These are phyloP conservation scores for Chesias legatella DNA, from an alignment of 2,888 invertebrate species.

Conservation along the genomic window DNA sequence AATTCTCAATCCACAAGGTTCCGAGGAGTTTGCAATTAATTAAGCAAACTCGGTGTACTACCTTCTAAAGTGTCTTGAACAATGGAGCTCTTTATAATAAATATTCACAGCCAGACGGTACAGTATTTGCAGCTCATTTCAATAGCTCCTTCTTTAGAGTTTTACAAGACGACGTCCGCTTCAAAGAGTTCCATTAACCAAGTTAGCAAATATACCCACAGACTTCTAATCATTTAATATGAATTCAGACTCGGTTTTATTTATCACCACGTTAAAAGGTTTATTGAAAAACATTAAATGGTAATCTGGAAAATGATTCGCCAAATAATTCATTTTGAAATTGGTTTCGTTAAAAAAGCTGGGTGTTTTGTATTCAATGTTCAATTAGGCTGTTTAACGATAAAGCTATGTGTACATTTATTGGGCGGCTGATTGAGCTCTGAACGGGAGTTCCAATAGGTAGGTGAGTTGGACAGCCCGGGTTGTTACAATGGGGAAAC, in stretches of 20 bases:
- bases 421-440: neutral
- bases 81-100: constrained; percentile 53
- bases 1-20: constrained; percentile 42
- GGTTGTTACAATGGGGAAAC: constrained; percentile 18
- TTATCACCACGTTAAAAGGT: no score
- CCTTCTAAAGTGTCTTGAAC: constrained; percentile 44
- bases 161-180: constrained; percentile 23
- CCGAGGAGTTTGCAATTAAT: constrained; percentile 51
- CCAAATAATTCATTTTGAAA: constrained; percentile 7
- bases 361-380: constrained; percentile 1
- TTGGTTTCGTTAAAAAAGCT: constrained; percentile 2
- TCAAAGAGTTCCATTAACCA: constrained; percentile 13
- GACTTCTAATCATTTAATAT: no score
- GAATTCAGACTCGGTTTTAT: no score
- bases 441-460: neutral
- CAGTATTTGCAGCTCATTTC: constrained; percentile 42
- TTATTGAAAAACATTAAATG: constrained; percentile 1
- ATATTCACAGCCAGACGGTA: constrained; percentile 42
- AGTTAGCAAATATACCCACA: constrained; percentile 1
- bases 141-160: constrained; percentile 27
- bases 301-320: constrained; percentile 8
- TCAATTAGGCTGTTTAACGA: neutral
- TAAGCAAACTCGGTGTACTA: constrained; percentile 47
- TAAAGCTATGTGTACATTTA: neutral
- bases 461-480: neutral